Percentiles rank a stretch among this genome's conserved stretches.
Evolutionary conservation across 2,888 invertebrate species (phyloP).

Genomic region (Formica aserva): DNA sequence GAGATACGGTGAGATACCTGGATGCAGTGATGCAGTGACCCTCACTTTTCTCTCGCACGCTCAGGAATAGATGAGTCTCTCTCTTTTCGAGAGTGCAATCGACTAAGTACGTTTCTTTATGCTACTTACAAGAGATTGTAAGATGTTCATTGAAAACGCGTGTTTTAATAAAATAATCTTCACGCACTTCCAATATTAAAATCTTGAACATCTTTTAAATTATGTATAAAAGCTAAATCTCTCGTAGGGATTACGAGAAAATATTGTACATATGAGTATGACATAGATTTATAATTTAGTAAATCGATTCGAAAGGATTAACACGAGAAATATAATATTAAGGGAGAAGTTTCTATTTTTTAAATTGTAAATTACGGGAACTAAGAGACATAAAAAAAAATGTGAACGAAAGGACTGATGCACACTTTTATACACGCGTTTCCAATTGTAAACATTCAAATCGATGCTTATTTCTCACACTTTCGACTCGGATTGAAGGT

Average conservation of each 20-base stretch:
- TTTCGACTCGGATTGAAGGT: background rate
- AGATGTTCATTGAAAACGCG: background rate
- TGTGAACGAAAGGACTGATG: background rate
- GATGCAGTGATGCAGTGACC: constrained; percentile 57
- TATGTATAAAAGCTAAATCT: background rate
- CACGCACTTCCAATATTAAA: background rate
- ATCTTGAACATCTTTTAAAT: background rate
- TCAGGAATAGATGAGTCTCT: background rate
- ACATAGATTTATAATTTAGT: background rate
- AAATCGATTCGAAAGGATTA: background rate
- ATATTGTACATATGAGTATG: too few relatives aligned
- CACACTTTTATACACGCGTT: background rate
- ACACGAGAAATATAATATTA: background rate
- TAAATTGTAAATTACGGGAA: background rate
- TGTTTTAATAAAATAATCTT: background rate
- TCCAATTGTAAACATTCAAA: background rate
- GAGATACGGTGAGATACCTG: constrained; percentile 13
- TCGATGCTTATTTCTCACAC: background rate
- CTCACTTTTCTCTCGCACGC: constrained; percentile 50
- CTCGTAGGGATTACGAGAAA: background rate
- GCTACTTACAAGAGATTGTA: background rate
- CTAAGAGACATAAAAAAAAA: background rate
- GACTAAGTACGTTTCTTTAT: background rate
- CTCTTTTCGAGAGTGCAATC: background rate
- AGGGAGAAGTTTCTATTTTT: background rate